These are phyloP conservation scores for Papilio xuthus DNA, from an alignment of 1,140 invertebrate genomes.

Conservation along the genomic window DNA sequence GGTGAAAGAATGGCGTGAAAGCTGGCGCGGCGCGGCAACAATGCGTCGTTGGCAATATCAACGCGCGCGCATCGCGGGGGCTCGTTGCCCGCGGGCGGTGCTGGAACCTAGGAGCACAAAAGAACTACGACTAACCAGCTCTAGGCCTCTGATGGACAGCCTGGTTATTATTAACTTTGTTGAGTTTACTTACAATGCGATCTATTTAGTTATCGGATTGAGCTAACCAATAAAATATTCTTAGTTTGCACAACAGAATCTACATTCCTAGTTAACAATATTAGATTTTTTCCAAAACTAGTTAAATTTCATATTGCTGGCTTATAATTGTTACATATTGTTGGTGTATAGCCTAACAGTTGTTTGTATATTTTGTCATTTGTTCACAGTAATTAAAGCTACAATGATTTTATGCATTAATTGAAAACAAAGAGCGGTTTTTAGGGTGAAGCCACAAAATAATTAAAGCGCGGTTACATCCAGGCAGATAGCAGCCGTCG, in stretches of 20 bases:
- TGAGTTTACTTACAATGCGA: conserved; percentile 8
- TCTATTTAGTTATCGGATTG: not conserved
- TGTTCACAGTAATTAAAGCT: conserved; percentile 4
- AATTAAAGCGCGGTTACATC: conserved; percentile 56
- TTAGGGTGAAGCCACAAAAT: conserved; percentile 37
- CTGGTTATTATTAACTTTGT: conserved; percentile 43
- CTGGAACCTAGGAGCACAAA: conserved; percentile 59
- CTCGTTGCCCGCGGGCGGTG: conserved; percentile 72
- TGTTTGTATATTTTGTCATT: not conserved
- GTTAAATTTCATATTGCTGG: not conserved
- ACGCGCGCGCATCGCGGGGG: conserved; percentile 68
- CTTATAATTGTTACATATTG: not conserved
- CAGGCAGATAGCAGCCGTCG: conserved; percentile 67
- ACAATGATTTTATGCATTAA: conserved; percentile 1
- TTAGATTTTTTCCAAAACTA: not conserved
- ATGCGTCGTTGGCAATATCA: conserved; percentile 72
- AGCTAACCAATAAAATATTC: not conserved
- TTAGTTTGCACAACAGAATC: not conserved
- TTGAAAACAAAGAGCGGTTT: conserved; percentile 29
- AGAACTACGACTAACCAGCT: conserved; percentile 46
- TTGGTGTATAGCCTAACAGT: not conserved
- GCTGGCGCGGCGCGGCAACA: conserved; percentile 73
- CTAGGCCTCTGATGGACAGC: conserved; percentile 53
- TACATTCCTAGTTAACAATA: not conserved
- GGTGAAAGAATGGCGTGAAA: conserved; percentile 74